These are phyloP conservation scores for Eupithecia vulgata DNA, from an alignment of 2,888 invertebrate species.

Conservation along the genomic window DNA sequence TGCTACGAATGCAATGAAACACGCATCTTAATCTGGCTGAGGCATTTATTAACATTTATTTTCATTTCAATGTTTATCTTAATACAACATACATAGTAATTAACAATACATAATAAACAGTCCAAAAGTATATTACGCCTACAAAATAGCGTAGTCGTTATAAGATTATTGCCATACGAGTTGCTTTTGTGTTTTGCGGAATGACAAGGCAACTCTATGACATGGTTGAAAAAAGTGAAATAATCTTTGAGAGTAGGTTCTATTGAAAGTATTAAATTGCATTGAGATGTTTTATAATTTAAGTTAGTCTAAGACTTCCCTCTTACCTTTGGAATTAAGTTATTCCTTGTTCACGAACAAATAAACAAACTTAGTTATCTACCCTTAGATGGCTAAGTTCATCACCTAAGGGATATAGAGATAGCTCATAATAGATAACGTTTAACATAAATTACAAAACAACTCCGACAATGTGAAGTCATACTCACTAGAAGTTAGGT, in stretches of 20 bases:
- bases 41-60: constrained; percentile 85
- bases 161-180: constrained; percentile 82
- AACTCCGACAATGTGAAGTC: constrained; percentile 9
- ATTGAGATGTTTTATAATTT: constrained; percentile 13
- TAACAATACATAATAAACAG: constrained; percentile 85
- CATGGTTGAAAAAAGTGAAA: constrained; percentile 70
- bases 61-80: constrained; percentile 81
- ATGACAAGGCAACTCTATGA: constrained; percentile 77
- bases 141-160: constrained; percentile 84
- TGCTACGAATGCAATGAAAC: constrained; percentile 51
- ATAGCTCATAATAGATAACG: background rate
- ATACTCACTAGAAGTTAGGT: constrained; percentile 13
- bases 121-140: constrained; percentile 85
- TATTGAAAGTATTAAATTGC: constrained; percentile 18
- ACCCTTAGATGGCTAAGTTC: constrained; percentile 1
- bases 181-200: constrained; percentile 72
- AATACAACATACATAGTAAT: constrained; percentile 85
- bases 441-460: constrained; percentile 15
- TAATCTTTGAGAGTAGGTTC: constrained; percentile 61
- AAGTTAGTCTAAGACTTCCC: constrained; percentile 6
- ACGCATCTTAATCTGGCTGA: constrained; percentile 77
- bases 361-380: constrained; percentile 3
- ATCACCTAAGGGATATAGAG: constrained; percentile 8
- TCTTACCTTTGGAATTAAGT: constrained; percentile 5
- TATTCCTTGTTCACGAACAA: constrained; percentile 12